phyloP scores from a whole-genome alignment of 2,797 vertebrate species.

The Pseudochaenichthys georgianus region DNA sequence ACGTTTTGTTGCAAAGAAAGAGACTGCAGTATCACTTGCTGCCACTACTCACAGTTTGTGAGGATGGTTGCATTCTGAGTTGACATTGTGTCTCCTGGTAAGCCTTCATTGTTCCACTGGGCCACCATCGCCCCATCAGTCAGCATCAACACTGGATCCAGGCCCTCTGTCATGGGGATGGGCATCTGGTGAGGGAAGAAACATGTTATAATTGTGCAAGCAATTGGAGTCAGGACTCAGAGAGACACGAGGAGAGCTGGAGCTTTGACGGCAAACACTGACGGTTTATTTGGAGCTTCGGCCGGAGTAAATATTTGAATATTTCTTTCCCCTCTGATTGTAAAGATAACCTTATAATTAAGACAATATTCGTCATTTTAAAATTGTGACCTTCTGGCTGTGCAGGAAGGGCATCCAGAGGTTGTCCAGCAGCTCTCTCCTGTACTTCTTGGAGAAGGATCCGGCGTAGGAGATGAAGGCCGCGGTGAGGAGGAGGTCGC shows the following conservation, averaged over 20 bases:
- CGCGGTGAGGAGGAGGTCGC: constrained; percentile 83
- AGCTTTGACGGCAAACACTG: too few species aligned
- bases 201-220: too few species aligned
- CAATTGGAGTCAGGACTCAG: too few species aligned
- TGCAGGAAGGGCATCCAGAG: constrained; percentile 83
- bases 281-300: too few species aligned
- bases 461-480: constrained; percentile 84
- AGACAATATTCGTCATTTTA: background rate
- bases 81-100: constrained; percentile 85
- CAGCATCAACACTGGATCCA: constrained; percentile 83
- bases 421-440: constrained; percentile 79
- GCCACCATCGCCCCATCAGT: constrained; percentile 85
- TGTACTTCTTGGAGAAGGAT: constrained; percentile 85
- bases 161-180: constrained; percentile 84
- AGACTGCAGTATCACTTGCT: background rate
- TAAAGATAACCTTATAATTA: background rate
- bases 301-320: too few species aligned
- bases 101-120: constrained; percentile 87
- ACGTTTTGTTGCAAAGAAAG: background rate
- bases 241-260: too few species aligned
- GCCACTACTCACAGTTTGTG: constrained; percentile 75
- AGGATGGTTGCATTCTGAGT: constrained; percentile 85
- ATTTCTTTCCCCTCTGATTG: too few species aligned
- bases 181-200: constrained; percentile 63
- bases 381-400: constrained; percentile 75